Evolutionary conservation across 2,797 vertebrate species (phyloP), one percentile per base, ranked within the genome.

Genomic region (Danio albolineatus): DNA sequence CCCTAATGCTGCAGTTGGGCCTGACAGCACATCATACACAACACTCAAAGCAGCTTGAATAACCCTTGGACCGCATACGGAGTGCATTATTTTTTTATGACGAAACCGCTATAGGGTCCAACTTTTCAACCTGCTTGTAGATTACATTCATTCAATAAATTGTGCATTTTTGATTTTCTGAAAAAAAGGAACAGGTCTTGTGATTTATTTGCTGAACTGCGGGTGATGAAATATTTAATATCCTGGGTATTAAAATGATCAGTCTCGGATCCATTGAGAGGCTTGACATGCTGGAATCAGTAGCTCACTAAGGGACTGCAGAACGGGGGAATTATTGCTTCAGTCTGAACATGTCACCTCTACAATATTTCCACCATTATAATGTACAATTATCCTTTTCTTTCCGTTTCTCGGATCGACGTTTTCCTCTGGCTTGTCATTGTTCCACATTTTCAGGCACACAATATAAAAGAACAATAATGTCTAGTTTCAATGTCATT

Each of bases 61-160:
- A 61, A 70, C 46, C 57, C 39, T 71, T 70, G 46, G 61, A 53
- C 46, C 46, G 13, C 69, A 62, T 51, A n/a, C 38, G 46, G 38
- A 28, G 36, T 54, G 46, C 51, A n/a, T 83, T 56, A 19, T 61
- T 57, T 56, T n/a, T 60, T 65, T 79, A 46, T 57, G 64, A 54
- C 48, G 70, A 77, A 59, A 46, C 46, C 59, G 77, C 57, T 70
- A 65, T 48, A 66, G 39, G 19, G 65, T 75, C 56, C 36, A 78
- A 83, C 67, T 54, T 74, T n/a, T 66, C 51, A 70, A 75, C 65
- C 41, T 78, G 51, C 73, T 84, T 84, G 69, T 76, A 36, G 53
- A 49, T 78, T 80, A 78, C 82, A 74, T 86, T 82, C 79, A 53
- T 77, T 62, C 78, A 87, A 85, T 87, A 87, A 87, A 87, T 78